phyloP scores from a whole-genome alignment of 2,113 vertebrate genomes.

The Hassar affinis region DNA sequence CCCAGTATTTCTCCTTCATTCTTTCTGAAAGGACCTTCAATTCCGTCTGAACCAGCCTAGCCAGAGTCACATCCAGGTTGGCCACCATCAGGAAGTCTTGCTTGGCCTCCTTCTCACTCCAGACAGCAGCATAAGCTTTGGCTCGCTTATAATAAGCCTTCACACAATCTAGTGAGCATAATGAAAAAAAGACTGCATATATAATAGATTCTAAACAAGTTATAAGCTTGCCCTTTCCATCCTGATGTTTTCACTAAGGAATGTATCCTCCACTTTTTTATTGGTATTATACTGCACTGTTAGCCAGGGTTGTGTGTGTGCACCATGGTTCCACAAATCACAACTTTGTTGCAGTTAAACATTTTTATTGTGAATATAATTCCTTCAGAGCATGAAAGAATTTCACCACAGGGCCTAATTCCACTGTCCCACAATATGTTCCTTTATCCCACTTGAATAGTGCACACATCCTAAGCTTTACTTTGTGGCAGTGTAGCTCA shows the following conservation, averaged over 20 bases:
- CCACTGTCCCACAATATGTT: too few relatives aligned
- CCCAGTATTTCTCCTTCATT: slow-evolving; percentile 81
- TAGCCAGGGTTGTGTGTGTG: neutral
- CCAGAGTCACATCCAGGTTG: slow-evolving; percentile 73
- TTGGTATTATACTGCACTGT: neutral
- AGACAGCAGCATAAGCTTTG: slow-evolving; percentile 79
- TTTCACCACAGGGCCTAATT: neutral
- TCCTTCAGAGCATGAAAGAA: neutral
- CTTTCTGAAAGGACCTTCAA: slow-evolving; percentile 74
- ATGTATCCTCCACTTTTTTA: neutral
- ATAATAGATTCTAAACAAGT: neutral
- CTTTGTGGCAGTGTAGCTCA: too few relatives aligned
- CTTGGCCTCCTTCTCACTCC: slow-evolving; percentile 79
- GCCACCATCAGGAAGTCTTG: slow-evolving; percentile 74
- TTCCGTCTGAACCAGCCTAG: slow-evolving; percentile 68
- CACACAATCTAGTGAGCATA: slow-evolving; percentile 72
- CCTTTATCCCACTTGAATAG: too few relatives aligned
- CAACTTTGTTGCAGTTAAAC: neutral
- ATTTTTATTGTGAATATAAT: neutral
- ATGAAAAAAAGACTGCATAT: neutral
- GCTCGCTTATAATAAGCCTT: slow-evolving; percentile 86
- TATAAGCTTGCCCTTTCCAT: neutral
- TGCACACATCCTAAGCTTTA: too few relatives aligned
- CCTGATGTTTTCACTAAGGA: neutral
- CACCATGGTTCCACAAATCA: neutral